Percentiles rank a stretch among this genome's conserved stretches.
These are phyloP conservation scores for Ailuropoda melanoleuca DNA, from an alignment of 2,113 vertebrate species.

Conservation along the genomic window DNA sequence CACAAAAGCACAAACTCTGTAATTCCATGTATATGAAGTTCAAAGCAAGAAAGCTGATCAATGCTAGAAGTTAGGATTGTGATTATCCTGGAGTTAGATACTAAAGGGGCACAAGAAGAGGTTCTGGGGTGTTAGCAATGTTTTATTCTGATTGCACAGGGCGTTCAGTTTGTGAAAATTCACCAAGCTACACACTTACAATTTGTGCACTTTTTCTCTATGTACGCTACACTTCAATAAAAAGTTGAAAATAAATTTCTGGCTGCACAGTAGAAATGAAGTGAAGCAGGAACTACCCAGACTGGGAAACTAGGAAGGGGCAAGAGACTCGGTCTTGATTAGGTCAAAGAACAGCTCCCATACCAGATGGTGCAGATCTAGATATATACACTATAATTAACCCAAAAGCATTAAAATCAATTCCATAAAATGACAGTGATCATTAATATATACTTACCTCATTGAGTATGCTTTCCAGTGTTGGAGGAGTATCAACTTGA, in stretches of 20 bases:
- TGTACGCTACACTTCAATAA: background rate
- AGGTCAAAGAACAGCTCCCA: slow-evolving; percentile 1
- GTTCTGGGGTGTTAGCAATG: background rate
- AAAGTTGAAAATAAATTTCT: slow-evolving; percentile 1
- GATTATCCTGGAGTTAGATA: background rate
- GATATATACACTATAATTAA: background rate
- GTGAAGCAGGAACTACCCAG: background rate
- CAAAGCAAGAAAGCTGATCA: slow-evolving; percentile 3
- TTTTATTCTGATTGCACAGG: background rate
- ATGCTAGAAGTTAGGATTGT: background rate
- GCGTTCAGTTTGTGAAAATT: background rate
- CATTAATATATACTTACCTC: slow-evolving; percentile 88
- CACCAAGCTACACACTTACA: background rate
- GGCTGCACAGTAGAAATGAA: background rate
- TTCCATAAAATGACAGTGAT: background rate
- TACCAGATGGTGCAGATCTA: background rate
- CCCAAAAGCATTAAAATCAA: background rate
- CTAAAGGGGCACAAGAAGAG: background rate
- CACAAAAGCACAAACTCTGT: background rate
- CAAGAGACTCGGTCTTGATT: background rate
- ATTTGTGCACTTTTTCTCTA: background rate
- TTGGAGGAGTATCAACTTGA: slow-evolving; percentile 98
- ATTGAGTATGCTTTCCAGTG: slow-evolving; percentile 97
- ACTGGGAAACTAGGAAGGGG: background rate
- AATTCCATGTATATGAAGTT: background rate